Evolutionary conservation across 2,797 vertebrate genomes (phyloP).

Genomic region (Hemibagrus guttatus): DNA sequence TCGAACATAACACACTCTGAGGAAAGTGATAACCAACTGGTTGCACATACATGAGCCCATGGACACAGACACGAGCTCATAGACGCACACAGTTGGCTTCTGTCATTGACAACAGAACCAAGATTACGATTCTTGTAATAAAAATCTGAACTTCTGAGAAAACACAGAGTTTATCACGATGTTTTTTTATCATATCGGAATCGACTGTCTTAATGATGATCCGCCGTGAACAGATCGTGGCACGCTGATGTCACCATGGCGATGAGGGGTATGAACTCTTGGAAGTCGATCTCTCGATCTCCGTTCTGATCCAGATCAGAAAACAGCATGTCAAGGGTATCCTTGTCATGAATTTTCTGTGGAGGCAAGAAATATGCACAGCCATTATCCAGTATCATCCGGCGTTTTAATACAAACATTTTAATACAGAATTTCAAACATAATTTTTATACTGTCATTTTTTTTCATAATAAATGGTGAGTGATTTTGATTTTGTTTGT

Average conservation of each 20-base stretch:
- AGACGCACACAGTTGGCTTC: neutral
- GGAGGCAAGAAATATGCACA: neutral
- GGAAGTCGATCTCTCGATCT: conserved; percentile 77
- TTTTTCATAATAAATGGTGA: no score
- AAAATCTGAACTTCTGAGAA: neutral
- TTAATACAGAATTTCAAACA: no score
- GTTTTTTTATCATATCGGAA: neutral
- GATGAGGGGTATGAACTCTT: conserved; percentile 74
- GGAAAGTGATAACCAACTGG: neutral
- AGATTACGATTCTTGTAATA: neutral
- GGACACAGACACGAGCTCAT: neutral
- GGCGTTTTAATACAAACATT: no score
- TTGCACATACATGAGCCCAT: neutral
- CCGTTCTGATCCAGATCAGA: conserved; percentile 74
- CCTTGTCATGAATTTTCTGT: conserved; percentile 74
- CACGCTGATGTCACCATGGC: conserved; percentile 79
- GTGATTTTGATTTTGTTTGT: no score
- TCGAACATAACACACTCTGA: neutral
- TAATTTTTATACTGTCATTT: no score
- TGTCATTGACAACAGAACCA: neutral
- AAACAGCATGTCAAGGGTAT: conserved; percentile 73
- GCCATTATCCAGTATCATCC: neutral
- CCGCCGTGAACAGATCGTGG: conserved; percentile 62
- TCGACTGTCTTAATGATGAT: neutral
- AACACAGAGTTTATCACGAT: neutral